Base-by-base conservation (phyloP, 1,140 invertebrate genomes). In the Drosophila neocordata region DNA sequence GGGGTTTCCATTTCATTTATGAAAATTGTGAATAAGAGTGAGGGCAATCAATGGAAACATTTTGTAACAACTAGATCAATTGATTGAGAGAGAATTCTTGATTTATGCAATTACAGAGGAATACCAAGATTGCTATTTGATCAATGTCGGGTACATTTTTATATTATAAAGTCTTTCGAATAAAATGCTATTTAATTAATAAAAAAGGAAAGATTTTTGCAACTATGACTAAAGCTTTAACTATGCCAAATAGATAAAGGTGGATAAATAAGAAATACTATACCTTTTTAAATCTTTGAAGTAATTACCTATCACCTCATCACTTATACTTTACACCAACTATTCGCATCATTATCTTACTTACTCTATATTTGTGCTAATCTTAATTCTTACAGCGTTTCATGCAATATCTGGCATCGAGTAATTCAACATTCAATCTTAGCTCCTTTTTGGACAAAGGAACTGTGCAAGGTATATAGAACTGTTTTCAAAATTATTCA, bases 331-430 rank as follows among this genome's bases (percentile, higher is more conserved):
- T 4, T 24, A 24, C 4, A 2, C 22, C 1, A 6, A 31, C 27
- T 31, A 31, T 38, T 22, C 18, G 5, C 7, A 65, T 51, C 48
- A 12, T 51, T 65, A 13, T 53, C 18, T 53, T 15, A n/a, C 18
- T 52, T 13, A 51, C 41, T 24, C n/a, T 5, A 0, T 62, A 0
- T 62, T 41, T 18, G 15, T 37, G 38, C 37, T 7, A 9, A 12
- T 48, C 27, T 4, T 35, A 7, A 55, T 52, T 51, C 34, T 96
- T 96, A 76, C 95, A 99, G 98, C 96, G 99, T 92, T 99, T 99
- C 92, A 99, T 98, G 92, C 99, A 99, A 94, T 99, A 99, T 93
- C 94, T 99, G 92, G 99, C 99, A 60, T 99, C 98, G 71, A 99
- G 97, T 93, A 99, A 99, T 94, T 99, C 98, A 92, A 98, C 97